A percentile compares a stretch with the other conserved stretches of the same genome.
These are phyloP conservation scores for Holotrichia oblita DNA, from an alignment of 1,140 invertebrate species.

Conservation along the genomic window DNA sequence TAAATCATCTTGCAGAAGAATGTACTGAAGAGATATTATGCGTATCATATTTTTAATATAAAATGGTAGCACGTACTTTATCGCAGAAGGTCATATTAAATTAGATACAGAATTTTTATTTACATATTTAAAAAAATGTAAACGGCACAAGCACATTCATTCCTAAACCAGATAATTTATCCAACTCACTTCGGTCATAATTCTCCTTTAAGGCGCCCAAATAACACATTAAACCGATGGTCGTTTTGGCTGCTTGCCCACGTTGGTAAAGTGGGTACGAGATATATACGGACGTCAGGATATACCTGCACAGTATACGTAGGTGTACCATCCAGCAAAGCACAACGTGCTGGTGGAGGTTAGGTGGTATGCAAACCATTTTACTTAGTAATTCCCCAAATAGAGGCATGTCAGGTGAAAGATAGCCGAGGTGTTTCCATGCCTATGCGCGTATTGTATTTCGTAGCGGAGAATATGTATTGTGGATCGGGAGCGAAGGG, in stretches of 20 bases:
- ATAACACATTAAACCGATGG: neutral
- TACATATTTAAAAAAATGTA: too few species aligned
- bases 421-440: neutral
- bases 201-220: neutral
- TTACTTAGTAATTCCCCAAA: constrained; percentile 24
- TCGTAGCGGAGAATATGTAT: neutral
- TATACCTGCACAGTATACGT: too few species aligned
- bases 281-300: neutral
- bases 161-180: too few species aligned
- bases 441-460: neutral
- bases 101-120: too few species aligned
- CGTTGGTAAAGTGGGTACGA: neutral
- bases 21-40: too few species aligned
- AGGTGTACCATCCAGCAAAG: neutral
- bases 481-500: neutral
- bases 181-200: neutral
- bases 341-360: neutral
- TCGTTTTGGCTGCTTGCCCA: neutral
- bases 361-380: constrained; percentile 23
- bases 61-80: too few species aligned
- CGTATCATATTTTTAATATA: too few species aligned
- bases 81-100: too few species aligned
- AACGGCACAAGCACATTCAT: too few species aligned
- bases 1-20: constrained; percentile 14
- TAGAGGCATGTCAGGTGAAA: constrained; percentile 9